Percentiles rank a stretch among this genome's conserved stretches.
phyloP scores from a whole-genome alignment of 2,888 invertebrate species.

The Coecobrya sp. region DNA sequence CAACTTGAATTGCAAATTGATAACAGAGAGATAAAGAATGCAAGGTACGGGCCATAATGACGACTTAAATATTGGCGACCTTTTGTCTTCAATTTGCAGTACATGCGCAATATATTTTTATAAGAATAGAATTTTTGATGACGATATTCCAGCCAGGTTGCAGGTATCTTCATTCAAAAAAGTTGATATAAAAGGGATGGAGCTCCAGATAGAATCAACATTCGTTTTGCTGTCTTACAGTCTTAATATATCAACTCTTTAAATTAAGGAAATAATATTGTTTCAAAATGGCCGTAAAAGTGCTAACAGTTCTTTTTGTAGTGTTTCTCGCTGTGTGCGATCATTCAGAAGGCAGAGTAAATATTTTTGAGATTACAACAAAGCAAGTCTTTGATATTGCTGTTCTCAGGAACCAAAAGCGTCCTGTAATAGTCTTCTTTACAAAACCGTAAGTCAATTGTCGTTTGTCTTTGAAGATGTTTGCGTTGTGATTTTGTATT shows the following conservation, averaged over 20 bases:
- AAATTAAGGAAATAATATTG: background rate
- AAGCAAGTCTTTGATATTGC: constrained; percentile 67
- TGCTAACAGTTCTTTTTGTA: background rate
- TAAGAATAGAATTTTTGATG: constrained; percentile 3
- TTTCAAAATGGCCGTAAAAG: constrained; percentile 19
- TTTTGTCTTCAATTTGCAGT: constrained; percentile 11
- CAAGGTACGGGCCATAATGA: constrained; percentile 6
- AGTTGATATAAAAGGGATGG: constrained; percentile 10
- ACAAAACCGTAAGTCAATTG: constrained; percentile 62
- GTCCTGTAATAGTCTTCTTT: constrained; percentile 65
- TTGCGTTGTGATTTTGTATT: too few species aligned
- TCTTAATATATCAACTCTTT: background rate
- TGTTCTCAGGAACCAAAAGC: constrained; percentile 55
- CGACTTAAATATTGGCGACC: background rate
- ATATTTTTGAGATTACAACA: constrained; percentile 57
- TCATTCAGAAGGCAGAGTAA: constrained; percentile 25
- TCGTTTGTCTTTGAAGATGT: background rate
- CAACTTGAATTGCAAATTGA: background rate
- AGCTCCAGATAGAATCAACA: background rate
- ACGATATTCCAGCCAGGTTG: constrained; percentile 39
- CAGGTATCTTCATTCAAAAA: background rate
- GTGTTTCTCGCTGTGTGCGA: background rate
- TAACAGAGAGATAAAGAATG: background rate
- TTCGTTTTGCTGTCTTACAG: background rate
- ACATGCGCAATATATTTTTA: constrained; percentile 16